Evolutionary conservation across 2,797 vertebrate genomes (phyloP).

Genomic region (Acrossocheilus fasciatus): DNA sequence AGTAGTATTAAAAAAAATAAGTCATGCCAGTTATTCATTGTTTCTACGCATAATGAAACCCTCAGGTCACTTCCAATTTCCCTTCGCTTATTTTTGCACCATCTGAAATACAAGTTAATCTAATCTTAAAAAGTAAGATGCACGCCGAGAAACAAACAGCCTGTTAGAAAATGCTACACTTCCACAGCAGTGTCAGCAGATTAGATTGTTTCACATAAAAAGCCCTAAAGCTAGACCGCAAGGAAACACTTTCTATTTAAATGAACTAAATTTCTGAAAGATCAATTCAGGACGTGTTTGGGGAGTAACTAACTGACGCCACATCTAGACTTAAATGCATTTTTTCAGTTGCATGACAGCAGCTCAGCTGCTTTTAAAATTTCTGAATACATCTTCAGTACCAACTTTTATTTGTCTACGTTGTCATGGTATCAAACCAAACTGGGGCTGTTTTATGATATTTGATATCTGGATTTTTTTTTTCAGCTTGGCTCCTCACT

Average conservation of each 20-base stretch:
- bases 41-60: not conserved
- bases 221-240: conserved; percentile 48
- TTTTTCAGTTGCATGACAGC: not conserved
- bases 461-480: conserved; percentile 1
- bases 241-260: conserved; percentile 46
- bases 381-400: not conserved
- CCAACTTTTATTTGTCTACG: not conserved
- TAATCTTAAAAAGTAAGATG: conserved; percentile 19
- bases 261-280: conserved; percentile 43
- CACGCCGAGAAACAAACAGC: conserved; percentile 33
- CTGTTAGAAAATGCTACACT: conserved; percentile 47
- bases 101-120: conserved; percentile 11
- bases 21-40: not conserved
- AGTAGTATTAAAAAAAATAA: not conserved
- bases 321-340: not conserved
- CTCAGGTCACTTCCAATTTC: conserved; percentile 1
- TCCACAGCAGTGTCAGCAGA: conserved; percentile 37
- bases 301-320: not conserved
- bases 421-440: not conserved
- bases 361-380: not conserved
- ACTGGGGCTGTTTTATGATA: conserved; percentile 20
- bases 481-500: conserved; percentile 4
- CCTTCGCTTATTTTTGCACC: not conserved
- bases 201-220: conserved; percentile 46
- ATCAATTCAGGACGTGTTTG: conserved; percentile 38